Conservation (phyloP, 2,888 invertebrate genomes). For the Eupithecia exiguata region DNA sequence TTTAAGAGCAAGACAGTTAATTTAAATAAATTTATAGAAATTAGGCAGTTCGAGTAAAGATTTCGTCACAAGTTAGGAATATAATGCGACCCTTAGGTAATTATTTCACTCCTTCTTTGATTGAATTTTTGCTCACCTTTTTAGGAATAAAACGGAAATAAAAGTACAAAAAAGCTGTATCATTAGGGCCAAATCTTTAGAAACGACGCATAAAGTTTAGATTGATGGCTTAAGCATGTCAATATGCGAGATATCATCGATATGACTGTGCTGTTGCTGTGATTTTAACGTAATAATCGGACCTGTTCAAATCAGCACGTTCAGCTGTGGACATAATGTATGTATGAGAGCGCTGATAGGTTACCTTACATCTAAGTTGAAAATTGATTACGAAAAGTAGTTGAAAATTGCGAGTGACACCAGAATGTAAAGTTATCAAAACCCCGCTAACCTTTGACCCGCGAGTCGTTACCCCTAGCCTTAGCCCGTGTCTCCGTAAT, state of each 20-base stretch:
- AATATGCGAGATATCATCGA: no score
- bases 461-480: background rate
- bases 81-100: background rate
- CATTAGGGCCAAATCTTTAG: background rate
- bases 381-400: background rate
- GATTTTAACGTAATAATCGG: no score
- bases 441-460: constrained; percentile 11
- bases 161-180: no score
- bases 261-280: no score
- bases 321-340: no score
- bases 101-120: no score
- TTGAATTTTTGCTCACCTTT: no score
- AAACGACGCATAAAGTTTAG: no score
- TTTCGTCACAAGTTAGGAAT: background rate
- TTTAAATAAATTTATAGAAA: background rate
- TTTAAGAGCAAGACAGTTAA: background rate
- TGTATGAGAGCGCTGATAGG: no score
- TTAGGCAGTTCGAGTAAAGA: background rate
- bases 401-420: background rate
- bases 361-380: background rate
- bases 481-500: constrained; percentile 21
- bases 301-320: no score
- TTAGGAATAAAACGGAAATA: no score
- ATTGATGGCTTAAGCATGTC: no score
- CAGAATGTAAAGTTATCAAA: constrained; percentile 1